These are phyloP conservation scores for Caenorhabditis inopinata DNA, from an alignment of 1,140 invertebrate species.

Conservation along the genomic window DNA sequence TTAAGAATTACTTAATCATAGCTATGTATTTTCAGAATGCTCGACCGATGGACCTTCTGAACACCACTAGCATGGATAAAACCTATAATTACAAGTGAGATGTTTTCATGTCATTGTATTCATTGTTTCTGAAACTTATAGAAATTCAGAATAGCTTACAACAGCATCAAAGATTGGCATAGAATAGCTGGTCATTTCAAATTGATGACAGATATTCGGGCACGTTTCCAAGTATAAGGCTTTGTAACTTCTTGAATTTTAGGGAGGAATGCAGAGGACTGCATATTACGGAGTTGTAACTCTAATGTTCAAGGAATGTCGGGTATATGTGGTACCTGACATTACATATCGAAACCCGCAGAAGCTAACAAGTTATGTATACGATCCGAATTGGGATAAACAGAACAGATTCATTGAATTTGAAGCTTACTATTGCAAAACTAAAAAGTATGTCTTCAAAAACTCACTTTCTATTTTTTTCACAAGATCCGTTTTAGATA, in stretches of 20 bases:
- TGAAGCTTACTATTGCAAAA: conserved; percentile 57
- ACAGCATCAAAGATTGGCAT: conserved; percentile 57
- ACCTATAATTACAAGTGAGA: conserved; percentile 22
- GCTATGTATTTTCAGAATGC: background rate
- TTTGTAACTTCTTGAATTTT: background rate
- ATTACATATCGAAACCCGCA: conserved; percentile 42
- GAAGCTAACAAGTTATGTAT: conserved; percentile 28
- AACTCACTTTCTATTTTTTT: too few relatives aligned
- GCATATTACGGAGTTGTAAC: conserved; percentile 59
- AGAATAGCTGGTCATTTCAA: conserved; percentile 55
- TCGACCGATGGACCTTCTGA: background rate
- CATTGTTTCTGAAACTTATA: too few relatives aligned
- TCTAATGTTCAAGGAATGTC: conserved; percentile 46
- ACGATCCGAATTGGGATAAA: conserved; percentile 57
- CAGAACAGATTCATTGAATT: conserved; percentile 60
- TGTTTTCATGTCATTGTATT: background rate
- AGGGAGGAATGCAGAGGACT: conserved; percentile 59
- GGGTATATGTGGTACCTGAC: conserved; percentile 56
- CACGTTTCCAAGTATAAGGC: conserved; percentile 2
- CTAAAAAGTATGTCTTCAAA: conserved; percentile 59
- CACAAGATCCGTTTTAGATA: too few relatives aligned
- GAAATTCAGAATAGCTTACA: conserved; percentile 54
- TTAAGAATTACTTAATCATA: background rate
- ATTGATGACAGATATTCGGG: conserved; percentile 61
- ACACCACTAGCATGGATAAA: background rate